A percentile compares a stretch with the other conserved stretches of the same genome.
Conservation (phyloP, 1,140 invertebrate species). For the Caligus rogercresseyi region DNA sequence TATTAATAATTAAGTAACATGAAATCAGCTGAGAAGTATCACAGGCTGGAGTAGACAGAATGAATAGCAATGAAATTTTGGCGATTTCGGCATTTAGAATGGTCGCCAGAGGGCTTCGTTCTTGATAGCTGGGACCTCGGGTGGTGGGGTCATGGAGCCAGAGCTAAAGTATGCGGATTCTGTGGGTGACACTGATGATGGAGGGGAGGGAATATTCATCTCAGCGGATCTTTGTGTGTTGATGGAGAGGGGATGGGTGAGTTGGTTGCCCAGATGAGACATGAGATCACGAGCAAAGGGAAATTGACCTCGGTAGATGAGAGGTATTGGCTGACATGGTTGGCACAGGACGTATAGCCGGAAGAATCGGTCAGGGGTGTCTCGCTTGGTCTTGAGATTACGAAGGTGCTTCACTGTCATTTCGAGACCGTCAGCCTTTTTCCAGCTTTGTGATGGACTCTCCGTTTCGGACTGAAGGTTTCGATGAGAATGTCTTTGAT, state of each 20-base stretch:
- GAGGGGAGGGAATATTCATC: too few species aligned
- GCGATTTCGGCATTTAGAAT: too few species aligned
- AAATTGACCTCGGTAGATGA: conserved; percentile 44
- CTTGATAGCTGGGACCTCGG: background rate
- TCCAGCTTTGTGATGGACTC: conserved; percentile 74
- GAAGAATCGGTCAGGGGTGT: too few species aligned
- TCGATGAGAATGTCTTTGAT: conserved; percentile 78
- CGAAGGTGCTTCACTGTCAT: conserved; percentile 84
- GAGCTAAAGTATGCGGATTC: background rate
- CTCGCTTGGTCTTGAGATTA: too few species aligned
- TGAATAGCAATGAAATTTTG: too few species aligned
- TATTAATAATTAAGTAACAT: too few species aligned
- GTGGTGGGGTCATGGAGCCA: background rate
- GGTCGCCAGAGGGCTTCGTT: background rate
- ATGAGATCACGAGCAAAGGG: conserved; percentile 62
- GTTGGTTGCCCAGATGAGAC: conserved; percentile 60
- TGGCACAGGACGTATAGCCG: conserved; percentile 76
- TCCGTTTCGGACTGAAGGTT: conserved; percentile 65
- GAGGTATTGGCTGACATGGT: conserved; percentile 70
- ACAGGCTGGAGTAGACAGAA: too few species aligned
- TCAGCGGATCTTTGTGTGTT: background rate
- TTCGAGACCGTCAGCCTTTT: conserved; percentile 92
- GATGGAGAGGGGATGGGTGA: conserved; percentile 32
- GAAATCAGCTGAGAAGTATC: too few species aligned
- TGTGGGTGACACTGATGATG: background rate